phyloP scores from a whole-genome alignment of 2,888 invertebrate genomes.

The Microplitis deprimator region DNA sequence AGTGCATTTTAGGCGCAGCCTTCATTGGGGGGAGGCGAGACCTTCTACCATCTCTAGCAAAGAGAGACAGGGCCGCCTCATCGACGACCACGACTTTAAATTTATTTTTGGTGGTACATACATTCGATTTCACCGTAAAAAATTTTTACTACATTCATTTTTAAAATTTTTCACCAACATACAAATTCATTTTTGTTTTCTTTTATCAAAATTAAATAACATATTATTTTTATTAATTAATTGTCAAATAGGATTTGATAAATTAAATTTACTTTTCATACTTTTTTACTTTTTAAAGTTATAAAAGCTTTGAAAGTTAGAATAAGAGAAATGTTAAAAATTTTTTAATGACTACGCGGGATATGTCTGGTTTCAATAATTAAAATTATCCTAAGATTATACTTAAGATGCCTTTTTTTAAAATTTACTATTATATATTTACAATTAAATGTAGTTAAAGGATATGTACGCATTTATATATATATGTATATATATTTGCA shows the following conservation, averaged over 20 bases:
- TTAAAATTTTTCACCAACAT: background rate
- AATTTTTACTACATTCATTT: constrained; percentile 34
- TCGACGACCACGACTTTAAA: constrained; percentile 26
- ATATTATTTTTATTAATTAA: no score
- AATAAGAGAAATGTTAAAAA: constrained; percentile 1
- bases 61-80: constrained; percentile 70
- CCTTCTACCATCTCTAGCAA: constrained; percentile 64
- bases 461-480: background rate
- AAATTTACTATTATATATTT: background rate
- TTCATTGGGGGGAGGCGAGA: constrained; percentile 57
- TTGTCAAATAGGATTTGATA: background rate
- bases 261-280: constrained; percentile 27
- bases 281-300: constrained; percentile 24
- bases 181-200: no score
- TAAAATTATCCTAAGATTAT: background rate
- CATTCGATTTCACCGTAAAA: constrained; percentile 36
- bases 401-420: background rate
- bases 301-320: constrained; percentile 4
- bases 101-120: constrained; percentile 38
- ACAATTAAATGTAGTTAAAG: constrained; percentile 1
- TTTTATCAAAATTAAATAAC: no score
- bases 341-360: background rate
- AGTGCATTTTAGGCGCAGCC: constrained; percentile 62
- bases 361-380: background rate
- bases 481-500: background rate